Base-by-base conservation (phyloP, 1,140 invertebrate genomes). In the Alviniconcha marisindica region DNA sequence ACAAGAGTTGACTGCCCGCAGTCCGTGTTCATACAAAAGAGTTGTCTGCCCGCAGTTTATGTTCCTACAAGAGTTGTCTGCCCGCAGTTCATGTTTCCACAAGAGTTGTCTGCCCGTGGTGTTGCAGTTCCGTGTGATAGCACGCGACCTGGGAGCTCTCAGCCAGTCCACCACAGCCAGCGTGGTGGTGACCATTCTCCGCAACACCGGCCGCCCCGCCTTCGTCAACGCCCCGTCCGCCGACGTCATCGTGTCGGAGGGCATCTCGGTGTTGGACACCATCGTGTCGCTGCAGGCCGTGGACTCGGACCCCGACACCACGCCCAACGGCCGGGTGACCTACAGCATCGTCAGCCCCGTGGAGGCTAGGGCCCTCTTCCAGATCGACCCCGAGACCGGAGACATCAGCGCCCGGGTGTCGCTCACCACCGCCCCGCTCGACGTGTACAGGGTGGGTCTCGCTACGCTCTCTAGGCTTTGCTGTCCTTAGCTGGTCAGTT, bases 181-280 rank as follows among this genome's bases (percentile, higher is more conserved):
- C 5, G 82, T 87, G 15, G 82, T 48, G 31, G 54, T 89, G 2
- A 84, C 12, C 12, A 82, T 87, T 3, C 63, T 81, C 24, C 81
- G 85, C 14, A 91, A 91, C 83, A 84, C 74, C 1, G 86, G 83
- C 33, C 44, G 84, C 10, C 90, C 90, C 33, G 44, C 24, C 10
- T 91, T 89, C 56, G 60, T 74, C 33, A 14, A 77, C 12, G 79
- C 79, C 3, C 18, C 44, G 33, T 33, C 38, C 12, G 85, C 84
- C 33, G 44, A 38, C 40, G 56, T 77, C 7, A 77, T 76, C 24
- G 81, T 86, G 31, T 71, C 81, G 38, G 88, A 89, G 60, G 66
- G 48, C 21, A 40, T 85, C 28, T 33, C 44, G n/a, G 73, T 88
- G 7, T 71, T 86, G 31, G 60, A 83, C 3, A 83, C 60, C 48